phyloP scores from a whole-genome alignment of 2,797 vertebrate genomes.

The Champsocephalus esox region DNA sequence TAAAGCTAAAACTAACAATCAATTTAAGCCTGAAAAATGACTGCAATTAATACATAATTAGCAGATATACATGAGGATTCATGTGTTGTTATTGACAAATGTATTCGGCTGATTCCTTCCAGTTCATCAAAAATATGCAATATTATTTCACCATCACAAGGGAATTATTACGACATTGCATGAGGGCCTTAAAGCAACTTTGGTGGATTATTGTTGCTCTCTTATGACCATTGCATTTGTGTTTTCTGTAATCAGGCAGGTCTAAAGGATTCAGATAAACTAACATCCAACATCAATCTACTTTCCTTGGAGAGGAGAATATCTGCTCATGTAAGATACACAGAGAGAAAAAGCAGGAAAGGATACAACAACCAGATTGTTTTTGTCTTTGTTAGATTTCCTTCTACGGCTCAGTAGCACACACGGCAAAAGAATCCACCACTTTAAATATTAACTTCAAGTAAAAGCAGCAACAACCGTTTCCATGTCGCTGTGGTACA shows the following conservation, averaged over 20 bases:
- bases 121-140: not conserved
- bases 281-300: slow-evolving; percentile 20
- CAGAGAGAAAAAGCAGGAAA: slow-evolving; percentile 24
- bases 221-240: slow-evolving; percentile 5
- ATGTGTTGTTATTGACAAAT: not conserved
- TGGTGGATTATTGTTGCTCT: not conserved
- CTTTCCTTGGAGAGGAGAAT: slow-evolving; percentile 19
- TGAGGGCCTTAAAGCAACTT: not conserved
- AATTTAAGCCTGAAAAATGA: not conserved
- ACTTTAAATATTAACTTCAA: too few species aligned
- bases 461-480: not conserved
- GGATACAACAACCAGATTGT: slow-evolving; percentile 15
- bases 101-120: not conserved
- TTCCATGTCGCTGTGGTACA: not conserved
- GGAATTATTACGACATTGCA: not conserved
- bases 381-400: slow-evolving; percentile 30
- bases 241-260: slow-evolving; percentile 22
- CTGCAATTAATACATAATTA: not conserved
- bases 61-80: not conserved
- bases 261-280: slow-evolving; percentile 28
- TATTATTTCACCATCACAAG: not conserved
- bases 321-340: slow-evolving; percentile 26
- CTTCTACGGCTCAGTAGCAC: slow-evolving; percentile 7
- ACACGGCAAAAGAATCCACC: not conserved
- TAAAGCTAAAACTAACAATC: not conserved